A percentile compares a stretch with the other conserved stretches of the same genome.
phyloP scores from a whole-genome alignment of 2,888 invertebrate genomes.

The Clostera curtula region DNA sequence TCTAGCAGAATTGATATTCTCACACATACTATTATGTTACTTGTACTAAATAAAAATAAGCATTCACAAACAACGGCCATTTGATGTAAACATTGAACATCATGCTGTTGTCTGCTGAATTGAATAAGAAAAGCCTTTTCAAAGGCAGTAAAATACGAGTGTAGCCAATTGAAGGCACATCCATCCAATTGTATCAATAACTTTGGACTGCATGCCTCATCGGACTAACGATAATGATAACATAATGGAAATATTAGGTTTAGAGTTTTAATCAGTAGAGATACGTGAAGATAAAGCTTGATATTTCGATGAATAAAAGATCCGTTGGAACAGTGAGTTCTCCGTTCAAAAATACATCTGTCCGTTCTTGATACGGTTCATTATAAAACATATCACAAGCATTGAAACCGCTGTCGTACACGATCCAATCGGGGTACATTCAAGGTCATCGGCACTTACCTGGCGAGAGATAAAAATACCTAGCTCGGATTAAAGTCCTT shows the following conservation, averaged over 20 bases:
- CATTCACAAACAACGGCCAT: slow-evolving; percentile 5
- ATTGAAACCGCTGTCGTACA: slow-evolving; percentile 10
- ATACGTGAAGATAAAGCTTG: too few species aligned
- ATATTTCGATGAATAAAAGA: too few species aligned
- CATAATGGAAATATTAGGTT: background rate
- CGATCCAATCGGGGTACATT: slow-evolving; percentile 6
- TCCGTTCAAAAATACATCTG: too few species aligned
- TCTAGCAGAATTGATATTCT: slow-evolving; percentile 12
- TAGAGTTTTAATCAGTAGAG: too few species aligned
- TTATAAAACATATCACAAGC: slow-evolving; percentile 17
- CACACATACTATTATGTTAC: background rate
- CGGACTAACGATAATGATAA: too few species aligned
- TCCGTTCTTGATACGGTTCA: too few species aligned
- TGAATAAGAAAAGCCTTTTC: too few species aligned
- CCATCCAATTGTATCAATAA: too few species aligned
- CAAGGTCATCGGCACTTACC: slow-evolving; percentile 14
- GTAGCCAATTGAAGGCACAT: too few species aligned
- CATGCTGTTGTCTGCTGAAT: background rate
- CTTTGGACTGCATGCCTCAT: too few species aligned
- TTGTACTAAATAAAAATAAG: slow-evolving; percentile 7
- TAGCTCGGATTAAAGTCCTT: slow-evolving; percentile 1
- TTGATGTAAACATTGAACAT: background rate
- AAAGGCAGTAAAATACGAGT: too few species aligned
- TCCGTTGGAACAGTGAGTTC: too few species aligned
- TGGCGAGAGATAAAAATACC: slow-evolving; percentile 15